Conservation (phyloP, 2,113 vertebrate species). For the Rhinopithecus roxellana region DNA sequence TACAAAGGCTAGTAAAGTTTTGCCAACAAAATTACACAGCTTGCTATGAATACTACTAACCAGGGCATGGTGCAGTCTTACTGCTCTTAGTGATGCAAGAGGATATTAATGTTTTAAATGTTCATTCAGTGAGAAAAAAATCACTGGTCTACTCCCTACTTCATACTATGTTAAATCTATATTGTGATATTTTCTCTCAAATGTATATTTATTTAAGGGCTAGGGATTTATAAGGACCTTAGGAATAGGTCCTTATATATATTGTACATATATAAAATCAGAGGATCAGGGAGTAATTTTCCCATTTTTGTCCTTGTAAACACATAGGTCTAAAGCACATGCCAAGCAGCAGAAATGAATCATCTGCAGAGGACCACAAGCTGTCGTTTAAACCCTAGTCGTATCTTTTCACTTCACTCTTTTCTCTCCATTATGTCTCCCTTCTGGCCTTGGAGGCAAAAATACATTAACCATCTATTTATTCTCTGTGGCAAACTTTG, state of each 20-base stretch:
- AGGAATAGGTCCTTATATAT: background rate
- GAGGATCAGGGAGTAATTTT: background rate
- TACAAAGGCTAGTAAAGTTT: background rate
- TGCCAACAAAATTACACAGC: background rate
- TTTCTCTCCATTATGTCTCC: slow-evolving; percentile 8
- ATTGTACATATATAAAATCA: background rate
- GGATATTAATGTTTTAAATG: background rate
- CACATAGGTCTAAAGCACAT: slow-evolving; percentile 1
- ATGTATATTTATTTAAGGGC: background rate
- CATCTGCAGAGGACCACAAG: background rate
- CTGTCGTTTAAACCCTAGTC: background rate
- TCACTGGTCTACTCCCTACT: background rate
- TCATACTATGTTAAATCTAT: background rate
- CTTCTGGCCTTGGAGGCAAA: slow-evolving; percentile 16
- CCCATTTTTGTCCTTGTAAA: background rate
- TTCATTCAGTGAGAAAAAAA: background rate
- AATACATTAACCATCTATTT: slow-evolving; percentile 24
- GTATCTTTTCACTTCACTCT: background rate
- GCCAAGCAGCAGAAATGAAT: slow-evolving; percentile 11
- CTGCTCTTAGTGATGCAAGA: background rate
- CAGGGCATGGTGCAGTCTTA: background rate
- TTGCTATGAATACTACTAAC: background rate
- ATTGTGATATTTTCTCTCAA: background rate
- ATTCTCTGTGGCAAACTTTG: slow-evolving; percentile 12
- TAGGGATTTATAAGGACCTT: background rate